Evolutionary conservation across 1,140 invertebrate genomes (phyloP).

Genomic region (Phocides pigmalion): DNA sequence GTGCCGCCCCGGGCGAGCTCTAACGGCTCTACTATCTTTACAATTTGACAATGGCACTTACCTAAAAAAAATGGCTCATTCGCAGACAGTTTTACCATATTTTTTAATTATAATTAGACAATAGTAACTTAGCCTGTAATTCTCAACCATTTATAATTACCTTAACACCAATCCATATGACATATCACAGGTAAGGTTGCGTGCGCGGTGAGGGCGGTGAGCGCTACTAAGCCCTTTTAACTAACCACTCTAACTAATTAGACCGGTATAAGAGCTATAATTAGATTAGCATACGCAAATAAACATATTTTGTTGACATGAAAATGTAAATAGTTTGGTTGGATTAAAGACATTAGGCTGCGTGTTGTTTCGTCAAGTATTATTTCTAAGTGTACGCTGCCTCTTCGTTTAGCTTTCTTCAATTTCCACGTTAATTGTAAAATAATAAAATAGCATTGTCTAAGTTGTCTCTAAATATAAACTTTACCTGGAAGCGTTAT

Average conservation of each 20-base stretch:
- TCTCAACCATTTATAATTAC: background rate
- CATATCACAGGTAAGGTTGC: background rate
- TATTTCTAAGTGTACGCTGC: background rate
- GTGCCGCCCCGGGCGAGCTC: too few relatives aligned
- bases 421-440: background rate
- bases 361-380: too few relatives aligned
- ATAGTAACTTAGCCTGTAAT: background rate
- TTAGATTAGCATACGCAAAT: slow-evolving; percentile 18
- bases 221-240: slow-evolving; percentile 12
- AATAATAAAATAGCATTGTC: background rate
- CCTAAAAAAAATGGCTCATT: too few relatives aligned
- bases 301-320: slow-evolving; percentile 9
- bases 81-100: too few relatives aligned
- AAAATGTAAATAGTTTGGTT: background rate
- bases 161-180: background rate
- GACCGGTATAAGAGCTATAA: background rate
- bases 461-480: too few relatives aligned
- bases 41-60: too few relatives aligned
- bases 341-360: background rate
- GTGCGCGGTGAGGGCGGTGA: slow-evolving; percentile 9
- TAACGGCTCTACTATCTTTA: too few relatives aligned
- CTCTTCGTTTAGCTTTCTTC: background rate
- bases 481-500: too few relatives aligned
- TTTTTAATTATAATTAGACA: too few relatives aligned
- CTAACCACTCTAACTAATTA: slow-evolving; percentile 12